Percentiles rank a stretch among this genome's conserved stretches.
phyloP scores from a whole-genome alignment of 2,113 vertebrate genomes.

The Emydocephalus ijimae region DNA sequence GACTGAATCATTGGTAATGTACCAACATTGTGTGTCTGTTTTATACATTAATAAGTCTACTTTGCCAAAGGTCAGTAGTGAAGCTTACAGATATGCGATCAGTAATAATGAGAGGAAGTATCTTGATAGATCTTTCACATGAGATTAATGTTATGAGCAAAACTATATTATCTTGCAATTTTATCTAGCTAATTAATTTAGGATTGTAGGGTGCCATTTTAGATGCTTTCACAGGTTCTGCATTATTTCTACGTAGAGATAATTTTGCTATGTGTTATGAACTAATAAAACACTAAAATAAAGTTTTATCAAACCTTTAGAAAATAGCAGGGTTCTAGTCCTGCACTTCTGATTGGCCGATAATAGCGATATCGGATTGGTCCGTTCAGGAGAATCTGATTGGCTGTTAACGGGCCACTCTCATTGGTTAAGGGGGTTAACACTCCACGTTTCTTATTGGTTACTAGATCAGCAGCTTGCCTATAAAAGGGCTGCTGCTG shows the following conservation, averaged over 20 bases:
- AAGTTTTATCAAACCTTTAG: too few species aligned
- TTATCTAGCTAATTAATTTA: conserved; percentile 29
- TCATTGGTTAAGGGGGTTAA: too few species aligned
- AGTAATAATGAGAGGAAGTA: background rate
- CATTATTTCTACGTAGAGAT: background rate
- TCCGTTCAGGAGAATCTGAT: too few species aligned
- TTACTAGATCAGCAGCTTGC: too few species aligned
- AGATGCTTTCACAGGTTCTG: background rate
- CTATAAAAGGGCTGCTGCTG: too few species aligned
- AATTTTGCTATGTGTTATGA: too few species aligned
- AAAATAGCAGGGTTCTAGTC: too few species aligned
- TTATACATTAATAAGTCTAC: background rate
- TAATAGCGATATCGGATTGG: too few species aligned
- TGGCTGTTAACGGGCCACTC: too few species aligned
- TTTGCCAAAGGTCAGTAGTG: background rate
- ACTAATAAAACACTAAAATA: too few species aligned
- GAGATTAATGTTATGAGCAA: background rate
- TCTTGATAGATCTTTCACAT: background rate
- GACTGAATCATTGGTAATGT: background rate
- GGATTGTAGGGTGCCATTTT: conserved; percentile 31
- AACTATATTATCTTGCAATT: conserved; percentile 22
- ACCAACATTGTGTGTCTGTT: background rate
- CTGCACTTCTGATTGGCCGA: too few species aligned
- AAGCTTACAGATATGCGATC: background rate
- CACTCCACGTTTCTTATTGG: too few species aligned